Evolutionary conservation across 1,140 invertebrate genomes (phyloP), one percentile per base, ranked within the genome.

Genomic region (Dendrolimus kikuchii): DNA sequence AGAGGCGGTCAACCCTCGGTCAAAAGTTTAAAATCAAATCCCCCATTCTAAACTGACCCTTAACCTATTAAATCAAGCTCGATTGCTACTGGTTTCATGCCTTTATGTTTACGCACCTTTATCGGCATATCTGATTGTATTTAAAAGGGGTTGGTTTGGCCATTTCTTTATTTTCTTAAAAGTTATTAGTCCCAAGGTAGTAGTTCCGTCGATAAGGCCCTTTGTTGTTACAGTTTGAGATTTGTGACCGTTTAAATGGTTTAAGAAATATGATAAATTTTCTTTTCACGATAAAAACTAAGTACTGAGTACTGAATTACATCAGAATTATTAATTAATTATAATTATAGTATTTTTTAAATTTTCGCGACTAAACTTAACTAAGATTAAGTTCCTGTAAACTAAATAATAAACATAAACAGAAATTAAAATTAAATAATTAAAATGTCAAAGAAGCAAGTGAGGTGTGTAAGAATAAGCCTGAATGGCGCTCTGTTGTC

Each of bases 111-210:
- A 67, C 61, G 63, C 59, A 46, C 49, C 53, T 69, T 60, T 80
- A 81, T 80, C 77, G 58, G 68, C 46, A 74, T 73, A 73, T 74
- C 48, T 74, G 73, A 73, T 77, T 68, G 48, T 57, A 80, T 81
- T 71, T 78, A 60, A 43, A 66, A 74, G 70, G 68, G 74, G 75
- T 62, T 40, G 59, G 64, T 55, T 55, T 65, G 58, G 57, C 59
- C 51, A 67, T 84, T 81, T 78, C 77, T 80, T 81, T 84, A 79
- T 57, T 39, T 57, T 79, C 23, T 79, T 74, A 69, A 79, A 75
- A 74, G 61, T 79, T 83, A 83, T 83, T 83, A 72, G 67, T 81
- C 81, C 80, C 81, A 55, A 45, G 69, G 65, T 62, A 57, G 67
- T 50, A 62, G 56, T 76, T 67, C 51, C 54, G 51, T 44, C 59